Evolutionary conservation across 2,797 vertebrate genomes (phyloP), one percentile per base, ranked within the genome.

Genomic region (Fistularia commersonii): DNA sequence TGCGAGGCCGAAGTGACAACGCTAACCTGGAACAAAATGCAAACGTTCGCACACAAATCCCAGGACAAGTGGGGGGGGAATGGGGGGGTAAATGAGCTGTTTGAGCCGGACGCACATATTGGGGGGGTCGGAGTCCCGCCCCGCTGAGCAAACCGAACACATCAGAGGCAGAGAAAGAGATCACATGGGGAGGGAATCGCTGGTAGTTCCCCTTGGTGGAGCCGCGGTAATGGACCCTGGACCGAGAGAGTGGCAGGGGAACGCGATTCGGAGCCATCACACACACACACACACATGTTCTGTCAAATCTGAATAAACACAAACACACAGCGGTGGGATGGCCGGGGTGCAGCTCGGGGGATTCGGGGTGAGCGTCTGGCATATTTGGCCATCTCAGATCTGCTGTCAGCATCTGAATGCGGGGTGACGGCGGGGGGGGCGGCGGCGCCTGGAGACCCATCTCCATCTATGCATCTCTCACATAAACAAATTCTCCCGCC

Each of bases 401-500:
- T 91, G 80, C 80, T 88, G 92, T 95, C 92, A 96, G 88, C 88
- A 84, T 85, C 86, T 80, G 92, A 94, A 97, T 95, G 90, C 81
- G 75, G 90, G 88, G 90, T 93, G 95, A 96, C 94, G 96, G 92
- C 90, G 76, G 89, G 73, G 89, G 85, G 76, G 14, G 39, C 37
- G 77, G 82, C 84, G 85, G 90, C 82, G 86, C 86, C 94, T 90
- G 88, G 95, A 93, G 94, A 94, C 92, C 90, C 88, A 88, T 89
- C 91, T 91, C 89, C 92, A 95, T 97, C 94, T 96, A 94, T 92
- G 94, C 94, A 98, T 96, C 94, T 93, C 93, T 95, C 95, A 95
- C 93, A 94, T 94, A 96, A 95, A 95, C 95, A 95, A 95, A 96
- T 95, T 96, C 94, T 95, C 94, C 94, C 92, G 93, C 94, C 92